Conservation (phyloP, 2,797 vertebrate genomes). For the Holocentrus rufus region DNA sequence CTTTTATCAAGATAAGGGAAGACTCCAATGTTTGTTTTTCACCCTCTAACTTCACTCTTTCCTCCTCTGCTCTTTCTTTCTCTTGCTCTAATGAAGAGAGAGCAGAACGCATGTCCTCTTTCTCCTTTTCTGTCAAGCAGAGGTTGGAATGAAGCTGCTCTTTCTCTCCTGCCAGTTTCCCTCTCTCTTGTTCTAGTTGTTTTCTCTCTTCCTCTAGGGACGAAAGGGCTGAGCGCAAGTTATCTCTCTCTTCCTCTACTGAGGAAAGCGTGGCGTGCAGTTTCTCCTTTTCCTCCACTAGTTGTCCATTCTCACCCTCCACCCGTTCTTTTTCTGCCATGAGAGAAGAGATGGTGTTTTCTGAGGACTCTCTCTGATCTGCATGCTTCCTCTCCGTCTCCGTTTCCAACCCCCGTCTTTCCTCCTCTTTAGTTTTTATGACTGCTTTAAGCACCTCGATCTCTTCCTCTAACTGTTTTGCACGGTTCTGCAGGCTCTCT, state of each 20-base stretch:
- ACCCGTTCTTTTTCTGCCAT: conserved; percentile 49
- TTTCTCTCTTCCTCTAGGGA: conserved; percentile 53
- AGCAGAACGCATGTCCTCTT: conserved; percentile 42
- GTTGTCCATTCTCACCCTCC: conserved; percentile 30
- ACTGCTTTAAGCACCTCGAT: conserved; percentile 62
- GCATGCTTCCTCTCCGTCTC: conserved; percentile 50
- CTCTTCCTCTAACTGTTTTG: conserved; percentile 64
- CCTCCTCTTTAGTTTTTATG: conserved; percentile 71
- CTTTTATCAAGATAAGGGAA: conserved; percentile 46
- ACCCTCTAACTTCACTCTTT: conserved; percentile 46
- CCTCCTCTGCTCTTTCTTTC: conserved; percentile 46
- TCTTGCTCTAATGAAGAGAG: conserved; percentile 50
- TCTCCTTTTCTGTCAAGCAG: conserved; percentile 49
- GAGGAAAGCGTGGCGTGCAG: conserved; percentile 30
- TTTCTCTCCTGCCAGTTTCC: conserved; percentile 26
- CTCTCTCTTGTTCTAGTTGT: conserved; percentile 41
- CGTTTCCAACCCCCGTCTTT: conserved; percentile 57
- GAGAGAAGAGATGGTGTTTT: conserved; percentile 53
- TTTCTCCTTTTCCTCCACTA: conserved; percentile 59
- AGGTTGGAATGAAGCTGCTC: conserved; percentile 47
- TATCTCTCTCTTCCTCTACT: conserved; percentile 51
- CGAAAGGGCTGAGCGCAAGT: conserved; percentile 39
- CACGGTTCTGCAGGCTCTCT: conserved; percentile 53
- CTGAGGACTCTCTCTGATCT: conserved; percentile 45
- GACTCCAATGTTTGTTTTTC: conserved; percentile 57